A percentile compares a stretch with the other conserved stretches of the same genome.
phyloP scores from a whole-genome alignment of 37 sponge, comb jelly and placozoan genomes.

The Halichondria panicea region DNA sequence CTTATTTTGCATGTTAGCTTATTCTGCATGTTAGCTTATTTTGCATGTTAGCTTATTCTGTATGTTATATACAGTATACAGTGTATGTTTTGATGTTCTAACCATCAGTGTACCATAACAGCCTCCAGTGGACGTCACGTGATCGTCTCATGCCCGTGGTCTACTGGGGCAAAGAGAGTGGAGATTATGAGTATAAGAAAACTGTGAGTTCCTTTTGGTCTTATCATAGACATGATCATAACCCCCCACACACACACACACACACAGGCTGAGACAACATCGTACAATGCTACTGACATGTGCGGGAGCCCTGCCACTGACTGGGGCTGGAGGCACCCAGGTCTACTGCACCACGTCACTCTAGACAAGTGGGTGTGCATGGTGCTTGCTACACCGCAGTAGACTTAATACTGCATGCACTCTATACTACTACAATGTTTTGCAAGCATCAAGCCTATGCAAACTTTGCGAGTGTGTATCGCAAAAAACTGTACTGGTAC shows the following conservation, averaged over 20 bases:
- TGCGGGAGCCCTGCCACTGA: conserved; percentile 76
- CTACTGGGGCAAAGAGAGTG: conserved; percentile 43
- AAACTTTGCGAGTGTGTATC: too few relatives aligned
- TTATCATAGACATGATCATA: neutral
- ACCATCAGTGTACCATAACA: conserved; percentile 5
- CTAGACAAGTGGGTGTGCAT: conserved; percentile 41
- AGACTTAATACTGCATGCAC: too few relatives aligned
- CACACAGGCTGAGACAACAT: conserved; percentile 41
- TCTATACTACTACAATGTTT: too few relatives aligned
- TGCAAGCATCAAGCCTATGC: too few relatives aligned
- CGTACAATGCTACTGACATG: conserved; percentile 75
- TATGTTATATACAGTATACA: too few relatives aligned
- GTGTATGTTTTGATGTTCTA: too few relatives aligned
- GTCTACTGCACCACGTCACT: conserved; percentile 41
- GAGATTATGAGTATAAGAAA: conserved; percentile 8
- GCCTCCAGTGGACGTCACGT: conserved; percentile 62
- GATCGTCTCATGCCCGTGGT: conserved; percentile 42
- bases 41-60: neutral
- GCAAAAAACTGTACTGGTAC: too few relatives aligned
- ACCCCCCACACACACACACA: neutral
- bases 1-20: neutral
- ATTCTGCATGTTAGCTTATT: neutral
- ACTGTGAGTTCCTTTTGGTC: neutral
- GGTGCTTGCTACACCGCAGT: too few relatives aligned
- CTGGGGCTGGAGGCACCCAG: conserved; percentile 70